Evolutionary conservation across 2,113 vertebrate genomes (phyloP).

Genomic region (Ailurus styani): DNA sequence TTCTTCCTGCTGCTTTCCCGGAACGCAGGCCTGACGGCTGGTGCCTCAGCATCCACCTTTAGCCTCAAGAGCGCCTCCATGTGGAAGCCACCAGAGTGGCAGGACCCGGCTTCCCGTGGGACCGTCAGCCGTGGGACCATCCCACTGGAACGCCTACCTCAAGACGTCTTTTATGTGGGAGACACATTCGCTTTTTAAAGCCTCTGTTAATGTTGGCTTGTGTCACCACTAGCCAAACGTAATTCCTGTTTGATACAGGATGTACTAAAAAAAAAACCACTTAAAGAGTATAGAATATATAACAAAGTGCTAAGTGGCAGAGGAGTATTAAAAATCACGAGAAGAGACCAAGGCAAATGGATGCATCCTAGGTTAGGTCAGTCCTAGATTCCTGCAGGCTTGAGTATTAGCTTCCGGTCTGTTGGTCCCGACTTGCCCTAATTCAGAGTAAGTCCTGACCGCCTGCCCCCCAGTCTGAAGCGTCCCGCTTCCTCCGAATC

Average conservation of each 20-base stretch:
- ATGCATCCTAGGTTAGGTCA: accelerated
- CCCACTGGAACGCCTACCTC: not conserved
- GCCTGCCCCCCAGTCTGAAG: accelerated
- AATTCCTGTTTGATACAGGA: not conserved
- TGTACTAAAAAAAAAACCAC: not conserved
- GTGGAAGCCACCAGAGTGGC: not conserved
- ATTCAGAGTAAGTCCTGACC: not conserved
- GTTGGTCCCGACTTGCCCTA: not conserved
- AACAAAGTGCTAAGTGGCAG: not conserved
- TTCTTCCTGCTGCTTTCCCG: not conserved
- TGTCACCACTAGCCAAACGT: not conserved
- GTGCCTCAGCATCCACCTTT: not conserved
- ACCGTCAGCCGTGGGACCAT: accelerated
- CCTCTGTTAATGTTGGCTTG: not conserved
- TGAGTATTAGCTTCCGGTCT: not conserved
- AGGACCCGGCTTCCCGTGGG: not conserved
- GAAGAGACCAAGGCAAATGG: accelerated
- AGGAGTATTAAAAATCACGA: not conserved
- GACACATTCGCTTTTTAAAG: not conserved
- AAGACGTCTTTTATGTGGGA: not conserved
- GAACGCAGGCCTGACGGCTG: not conserved
- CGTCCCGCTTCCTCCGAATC: too few relatives aligned
- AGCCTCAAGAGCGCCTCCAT: not conserved
- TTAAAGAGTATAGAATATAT: not conserved
- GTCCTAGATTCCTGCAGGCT: accelerated